Percentiles rank a stretch among this genome's conserved stretches.
phyloP scores from a whole-genome alignment of 2,888 invertebrate species.

The Idaea aversata region DNA sequence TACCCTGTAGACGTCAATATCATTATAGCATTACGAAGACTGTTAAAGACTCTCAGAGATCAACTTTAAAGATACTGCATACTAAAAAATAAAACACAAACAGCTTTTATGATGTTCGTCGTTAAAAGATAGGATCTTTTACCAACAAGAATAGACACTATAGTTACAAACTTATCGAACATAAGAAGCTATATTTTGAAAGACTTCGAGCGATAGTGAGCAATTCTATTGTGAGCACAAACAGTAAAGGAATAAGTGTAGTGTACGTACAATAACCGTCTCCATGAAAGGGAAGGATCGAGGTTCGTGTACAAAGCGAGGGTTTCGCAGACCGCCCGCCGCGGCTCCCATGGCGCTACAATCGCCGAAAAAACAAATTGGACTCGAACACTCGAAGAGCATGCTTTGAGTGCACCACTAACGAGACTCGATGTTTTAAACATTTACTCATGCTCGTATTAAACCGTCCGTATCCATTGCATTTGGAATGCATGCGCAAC shows the following conservation, averaged over 20 bases:
- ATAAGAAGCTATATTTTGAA: constrained; percentile 37
- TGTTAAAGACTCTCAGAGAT: constrained; percentile 39
- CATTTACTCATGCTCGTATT: constrained; percentile 35
- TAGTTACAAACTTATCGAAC: constrained; percentile 41
- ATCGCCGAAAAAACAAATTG: constrained; percentile 65
- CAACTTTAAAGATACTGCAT: constrained; percentile 32
- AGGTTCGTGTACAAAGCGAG: constrained; percentile 56
- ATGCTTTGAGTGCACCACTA: constrained; percentile 37
- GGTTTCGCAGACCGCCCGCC: constrained; percentile 61
- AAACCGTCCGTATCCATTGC: constrained; percentile 16
- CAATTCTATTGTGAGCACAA: constrained; percentile 52
- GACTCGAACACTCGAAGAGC: constrained; percentile 32
- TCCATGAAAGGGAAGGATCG: constrained; percentile 57
- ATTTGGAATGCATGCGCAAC: constrained; percentile 13
- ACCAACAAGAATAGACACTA: constrained; percentile 32
- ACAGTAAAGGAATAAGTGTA: constrained; percentile 54
- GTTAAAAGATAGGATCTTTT: constrained; percentile 32
- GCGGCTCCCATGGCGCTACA: constrained; percentile 53
- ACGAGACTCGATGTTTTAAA: constrained; percentile 53
- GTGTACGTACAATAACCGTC: constrained; percentile 57
- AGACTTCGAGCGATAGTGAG: constrained; percentile 38
- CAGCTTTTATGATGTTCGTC: constrained; percentile 26
- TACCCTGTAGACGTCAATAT: constrained; percentile 39
- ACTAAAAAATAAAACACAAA: constrained; percentile 29
- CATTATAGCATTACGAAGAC: constrained; percentile 44